Base-by-base conservation (phyloP, 2,797 vertebrate species). In the Steatocranus sp. region DNA sequence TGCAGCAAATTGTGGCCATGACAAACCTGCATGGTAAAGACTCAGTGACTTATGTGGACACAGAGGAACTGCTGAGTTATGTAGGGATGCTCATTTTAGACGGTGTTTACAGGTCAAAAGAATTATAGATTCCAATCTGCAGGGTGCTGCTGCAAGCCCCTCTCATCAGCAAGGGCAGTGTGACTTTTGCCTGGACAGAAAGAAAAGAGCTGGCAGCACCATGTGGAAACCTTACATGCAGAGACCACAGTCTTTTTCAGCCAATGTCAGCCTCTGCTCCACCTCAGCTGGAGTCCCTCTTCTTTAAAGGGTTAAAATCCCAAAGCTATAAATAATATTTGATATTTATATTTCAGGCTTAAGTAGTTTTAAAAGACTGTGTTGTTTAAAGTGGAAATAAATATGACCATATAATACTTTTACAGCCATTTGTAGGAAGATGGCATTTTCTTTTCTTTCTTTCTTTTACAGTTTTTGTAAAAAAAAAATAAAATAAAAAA, bases 151-250 rank as follows among this genome's bases (percentile, higher is more conserved):
- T 61, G 18, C 56, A 61, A 61, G 18, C 18, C 56, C 4, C 56
- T 61, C 56, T 61, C 30, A 61, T 61, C 56, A 36, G 0, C 32
- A 61, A 36, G 56, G 30, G 56, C 56, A 36, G 56, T 34, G 30
- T 61, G 56, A 12, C 30, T 36, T 61, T 61, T 4, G 30, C 56
- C 56, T 34, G 30, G 56, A 61, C 30, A 8, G 56, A 61, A 61
- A 61, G 30, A 61, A 27, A 58, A 61, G 30, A 34, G 30, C 56
- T 61, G 56, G 56, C 56, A 61, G 30, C 17, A 61, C 56, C 56
- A 61, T 61, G 17, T 5, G 30, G 30, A 34, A 61, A 61, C 30
- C 30, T 34, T 61, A 34, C 56, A 34, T 61, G 30, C 56, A 61
- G 18, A 36, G 18, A 61, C 56, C 17, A 61, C 9, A 34, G 3